These are phyloP conservation scores for Epinephelus moara DNA, from an alignment of 2,113 vertebrate species.

Conservation along the genomic window DNA sequence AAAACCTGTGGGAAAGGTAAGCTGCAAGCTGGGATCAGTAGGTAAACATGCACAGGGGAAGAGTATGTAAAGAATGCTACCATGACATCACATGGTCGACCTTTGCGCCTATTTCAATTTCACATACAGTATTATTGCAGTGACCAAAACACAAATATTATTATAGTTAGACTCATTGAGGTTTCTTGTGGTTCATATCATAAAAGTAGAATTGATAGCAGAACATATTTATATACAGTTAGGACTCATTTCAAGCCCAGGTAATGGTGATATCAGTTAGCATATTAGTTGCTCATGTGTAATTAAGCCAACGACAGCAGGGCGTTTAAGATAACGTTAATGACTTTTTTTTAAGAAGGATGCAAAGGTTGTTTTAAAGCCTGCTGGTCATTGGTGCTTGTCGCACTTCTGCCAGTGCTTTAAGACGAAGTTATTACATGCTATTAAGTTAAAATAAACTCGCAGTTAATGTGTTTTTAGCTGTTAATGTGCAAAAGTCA, in stretches of 20 bases:
- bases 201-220: not conserved
- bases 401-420: not conserved
- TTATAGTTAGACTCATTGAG: not conserved
- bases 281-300: not conserved
- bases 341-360: not conserved
- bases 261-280: not conserved
- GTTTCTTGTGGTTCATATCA: not conserved
- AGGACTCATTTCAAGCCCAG: too few relatives aligned
- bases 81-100: slow-evolving; percentile 46
- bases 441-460: not conserved
- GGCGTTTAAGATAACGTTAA: not conserved
- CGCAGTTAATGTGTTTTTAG: not conserved
- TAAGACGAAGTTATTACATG: not conserved
- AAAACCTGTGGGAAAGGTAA: slow-evolving; percentile 46
- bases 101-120: slow-evolving; percentile 17
- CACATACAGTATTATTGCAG: not conserved
- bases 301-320: not conserved
- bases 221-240: not conserved
- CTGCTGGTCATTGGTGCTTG: too few relatives aligned
- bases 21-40: slow-evolving; percentile 33
- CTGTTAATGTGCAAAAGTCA: not conserved
- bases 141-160: not conserved
- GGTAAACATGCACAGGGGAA: slow-evolving; percentile 62
- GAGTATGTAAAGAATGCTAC: slow-evolving; percentile 63
- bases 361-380: not conserved